Percentiles rank a stretch among this genome's conserved stretches.
phyloP scores from a whole-genome alignment of 1,140 invertebrate genomes.

The Caenorhabditis remanei region DNA sequence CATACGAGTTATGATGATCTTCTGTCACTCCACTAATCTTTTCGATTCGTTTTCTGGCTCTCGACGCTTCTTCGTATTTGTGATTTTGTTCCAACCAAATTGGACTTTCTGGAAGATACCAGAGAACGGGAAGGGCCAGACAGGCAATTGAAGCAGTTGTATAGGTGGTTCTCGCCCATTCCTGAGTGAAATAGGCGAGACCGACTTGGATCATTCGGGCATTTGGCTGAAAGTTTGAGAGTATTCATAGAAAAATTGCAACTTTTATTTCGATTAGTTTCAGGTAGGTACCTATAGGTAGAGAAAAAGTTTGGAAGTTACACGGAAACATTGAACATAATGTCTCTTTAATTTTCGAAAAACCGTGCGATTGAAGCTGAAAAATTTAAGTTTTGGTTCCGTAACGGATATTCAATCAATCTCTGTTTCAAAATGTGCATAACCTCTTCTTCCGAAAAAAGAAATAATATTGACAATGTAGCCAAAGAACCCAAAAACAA shows the following conservation, averaged over 20 bases:
- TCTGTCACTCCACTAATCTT: not conserved
- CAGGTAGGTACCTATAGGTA: too few relatives aligned
- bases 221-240: not conserved
- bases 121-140: not conserved
- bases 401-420: too few relatives aligned
- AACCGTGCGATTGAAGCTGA: too few relatives aligned
- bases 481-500: not conserved
- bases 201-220: constrained; percentile 30
- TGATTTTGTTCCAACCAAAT: constrained; percentile 40
- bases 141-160: not conserved
- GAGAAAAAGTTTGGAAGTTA: too few relatives aligned
- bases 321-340: too few relatives aligned
- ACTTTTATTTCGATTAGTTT: too few relatives aligned
- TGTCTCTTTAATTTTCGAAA: too few relatives aligned
- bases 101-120: constrained; percentile 35
- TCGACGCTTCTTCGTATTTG: constrained; percentile 15
- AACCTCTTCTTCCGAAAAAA: too few relatives aligned
- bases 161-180: not conserved
- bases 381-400: too few relatives aligned
- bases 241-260: not conserved
- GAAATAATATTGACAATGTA: too few relatives aligned
- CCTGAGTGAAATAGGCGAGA: not conserved
- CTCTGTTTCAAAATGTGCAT: too few relatives aligned
- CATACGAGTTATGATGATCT: not conserved
- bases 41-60: constrained; percentile 4